Percentiles rank a stretch among this genome's conserved stretches.
phyloP scores from a whole-genome alignment of 2,113 vertebrate species.

The Mobula hypostoma region DNA sequence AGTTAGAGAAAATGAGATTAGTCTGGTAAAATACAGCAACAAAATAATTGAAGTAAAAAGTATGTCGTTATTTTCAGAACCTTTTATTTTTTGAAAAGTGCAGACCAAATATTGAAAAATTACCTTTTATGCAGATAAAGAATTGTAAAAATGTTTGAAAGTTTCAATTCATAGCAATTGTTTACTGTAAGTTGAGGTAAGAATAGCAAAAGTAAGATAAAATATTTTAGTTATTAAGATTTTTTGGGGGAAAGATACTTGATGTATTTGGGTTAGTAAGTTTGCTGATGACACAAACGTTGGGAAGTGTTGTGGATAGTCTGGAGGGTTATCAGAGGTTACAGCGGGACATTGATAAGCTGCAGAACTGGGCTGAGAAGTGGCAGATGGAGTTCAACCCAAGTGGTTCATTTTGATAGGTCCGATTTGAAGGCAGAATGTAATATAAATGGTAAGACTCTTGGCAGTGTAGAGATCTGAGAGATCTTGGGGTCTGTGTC shows the following conservation, averaged over 20 bases:
- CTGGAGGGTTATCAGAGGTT: too few relatives aligned
- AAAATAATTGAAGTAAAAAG: background rate
- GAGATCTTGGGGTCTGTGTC: too few relatives aligned
- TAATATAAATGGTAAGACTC: too few relatives aligned
- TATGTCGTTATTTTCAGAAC: background rate
- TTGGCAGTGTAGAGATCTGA: too few relatives aligned
- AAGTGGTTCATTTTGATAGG: too few relatives aligned
- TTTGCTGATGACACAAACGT: too few relatives aligned
- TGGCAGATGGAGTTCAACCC: too few relatives aligned
- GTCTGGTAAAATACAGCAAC: background rate
- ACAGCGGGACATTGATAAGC: too few relatives aligned
- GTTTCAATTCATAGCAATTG: background rate
- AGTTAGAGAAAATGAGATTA: background rate
- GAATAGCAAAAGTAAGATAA: background rate
- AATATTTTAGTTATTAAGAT: background rate
- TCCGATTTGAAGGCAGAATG: too few relatives aligned
- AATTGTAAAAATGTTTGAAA: background rate
- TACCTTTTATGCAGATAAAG: background rate
- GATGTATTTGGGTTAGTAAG: background rate
- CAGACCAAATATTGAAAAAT: background rate
- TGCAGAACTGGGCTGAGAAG: too few relatives aligned
- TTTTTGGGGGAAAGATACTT: background rate
- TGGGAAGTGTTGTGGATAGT: too few relatives aligned
- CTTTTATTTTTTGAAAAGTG: background rate
- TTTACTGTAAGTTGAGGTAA: background rate